A percentile compares a stretch with the other conserved stretches of the same genome.
These are phyloP conservation scores for Cisticola juncidis DNA, from an alignment of 2,113 vertebrate species.

Conservation along the genomic window DNA sequence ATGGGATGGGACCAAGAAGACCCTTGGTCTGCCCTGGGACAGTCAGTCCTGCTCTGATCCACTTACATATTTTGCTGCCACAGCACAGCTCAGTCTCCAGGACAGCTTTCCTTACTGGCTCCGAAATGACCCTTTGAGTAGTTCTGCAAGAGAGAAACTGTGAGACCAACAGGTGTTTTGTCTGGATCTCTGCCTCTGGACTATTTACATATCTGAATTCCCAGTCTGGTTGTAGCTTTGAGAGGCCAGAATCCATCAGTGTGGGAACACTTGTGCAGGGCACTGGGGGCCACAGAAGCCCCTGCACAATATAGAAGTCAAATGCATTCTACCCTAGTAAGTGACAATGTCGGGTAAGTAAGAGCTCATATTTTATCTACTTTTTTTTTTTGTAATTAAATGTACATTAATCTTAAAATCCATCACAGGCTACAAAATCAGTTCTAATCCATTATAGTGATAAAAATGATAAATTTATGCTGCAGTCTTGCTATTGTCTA, in stretches of 20 bases:
- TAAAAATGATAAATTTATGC: not conserved
- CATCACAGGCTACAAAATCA: not conserved
- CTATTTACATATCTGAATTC: not conserved
- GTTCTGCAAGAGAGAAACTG: not conserved
- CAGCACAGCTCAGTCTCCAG: not conserved
- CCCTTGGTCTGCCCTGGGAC: not conserved
- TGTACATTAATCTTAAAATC: not conserved
- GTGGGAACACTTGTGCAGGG: not conserved
- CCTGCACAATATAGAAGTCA: not conserved
- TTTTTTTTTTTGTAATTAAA: not conserved
- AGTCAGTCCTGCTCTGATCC: not conserved
- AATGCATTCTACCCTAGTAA: not conserved
- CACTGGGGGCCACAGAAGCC: not conserved
- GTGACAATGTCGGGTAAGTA: not conserved
- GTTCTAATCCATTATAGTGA: not conserved
- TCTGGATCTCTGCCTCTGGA: not conserved
- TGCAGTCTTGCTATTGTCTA: not conserved
- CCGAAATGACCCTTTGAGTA: not conserved
- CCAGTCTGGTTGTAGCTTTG: not conserved
- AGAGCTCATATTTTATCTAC: not conserved
- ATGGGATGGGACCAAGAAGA: not conserved
- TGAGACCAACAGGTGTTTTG: not conserved
- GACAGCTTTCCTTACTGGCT: not conserved
- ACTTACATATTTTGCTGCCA: not conserved
- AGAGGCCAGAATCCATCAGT: not conserved